phyloP scores from a whole-genome alignment of 2,797 vertebrate species.

The Delichon dasypus region DNA sequence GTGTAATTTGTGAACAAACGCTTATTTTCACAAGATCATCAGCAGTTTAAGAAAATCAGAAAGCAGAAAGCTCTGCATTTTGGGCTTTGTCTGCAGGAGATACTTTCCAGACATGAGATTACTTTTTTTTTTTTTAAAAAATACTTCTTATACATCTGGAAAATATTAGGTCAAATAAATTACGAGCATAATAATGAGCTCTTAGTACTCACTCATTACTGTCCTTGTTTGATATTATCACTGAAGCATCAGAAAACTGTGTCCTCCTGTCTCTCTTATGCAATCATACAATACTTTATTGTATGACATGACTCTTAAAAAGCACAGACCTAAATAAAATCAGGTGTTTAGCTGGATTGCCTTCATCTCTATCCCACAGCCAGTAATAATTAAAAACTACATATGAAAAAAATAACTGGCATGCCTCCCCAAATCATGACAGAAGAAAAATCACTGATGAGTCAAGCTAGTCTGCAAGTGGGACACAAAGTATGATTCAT shows the following conservation, averaged over 20 bases:
- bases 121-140: background rate
- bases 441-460: conserved; percentile 38
- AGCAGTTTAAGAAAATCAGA: background rate
- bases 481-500: conserved; percentile 29
- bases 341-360: background rate
- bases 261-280: background rate
- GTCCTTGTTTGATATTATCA: background rate
- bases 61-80: background rate
- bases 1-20: background rate
- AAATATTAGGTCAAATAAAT: background rate
- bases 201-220: background rate
- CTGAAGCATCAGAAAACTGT: background rate
- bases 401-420: background rate
- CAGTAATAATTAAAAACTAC: conserved; percentile 11
- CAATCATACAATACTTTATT: background rate
- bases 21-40: background rate
- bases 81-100: background rate
- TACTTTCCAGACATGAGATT: background rate
- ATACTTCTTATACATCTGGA: background rate
- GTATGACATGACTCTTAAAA: background rate
- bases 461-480: background rate
- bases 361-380: background rate
- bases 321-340: background rate
- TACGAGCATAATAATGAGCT: background rate
- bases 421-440: background rate